Evolutionary conservation across 2,797 vertebrate species (phyloP).

Genomic region (Pagetopsis macropterus): DNA sequence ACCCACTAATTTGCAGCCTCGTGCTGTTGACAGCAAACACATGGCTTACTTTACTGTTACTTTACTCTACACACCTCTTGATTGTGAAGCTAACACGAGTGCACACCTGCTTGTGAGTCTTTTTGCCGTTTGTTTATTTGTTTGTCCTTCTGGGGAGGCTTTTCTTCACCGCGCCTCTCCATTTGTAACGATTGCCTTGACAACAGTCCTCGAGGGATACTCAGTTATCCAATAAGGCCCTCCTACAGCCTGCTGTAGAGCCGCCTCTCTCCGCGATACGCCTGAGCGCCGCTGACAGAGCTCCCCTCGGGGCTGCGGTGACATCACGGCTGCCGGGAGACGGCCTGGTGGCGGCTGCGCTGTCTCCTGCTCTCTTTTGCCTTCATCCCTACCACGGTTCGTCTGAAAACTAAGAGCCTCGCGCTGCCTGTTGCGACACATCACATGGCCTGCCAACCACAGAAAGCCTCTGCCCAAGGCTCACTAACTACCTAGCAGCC

Average conservation of each 20-base stretch:
- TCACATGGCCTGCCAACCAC: slow-evolving; percentile 69
- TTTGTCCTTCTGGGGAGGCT: slow-evolving; percentile 47
- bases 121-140: slow-evolving; percentile 51
- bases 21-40: slow-evolving; percentile 17
- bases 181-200: slow-evolving; percentile 78
- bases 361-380: slow-evolving; percentile 57
- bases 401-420: slow-evolving; percentile 71
- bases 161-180: slow-evolving; percentile 60
- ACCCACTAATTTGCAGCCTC: slow-evolving; percentile 9
- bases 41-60: slow-evolving; percentile 1
- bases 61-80: slow-evolving; percentile 15
- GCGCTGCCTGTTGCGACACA: slow-evolving; percentile 72
- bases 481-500: slow-evolving; percentile 63
- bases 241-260: slow-evolving; percentile 59
- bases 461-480: slow-evolving; percentile 62
- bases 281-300: slow-evolving; percentile 70
- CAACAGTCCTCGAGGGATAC: slow-evolving; percentile 73
- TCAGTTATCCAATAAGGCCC: slow-evolving; percentile 71
- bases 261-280: slow-evolving; percentile 65
- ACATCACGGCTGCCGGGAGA: slow-evolving; percentile 77
- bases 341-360: slow-evolving; percentile 65
- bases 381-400: slow-evolving; percentile 69
- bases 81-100: slow-evolving; percentile 7
- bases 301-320: slow-evolving; percentile 66
- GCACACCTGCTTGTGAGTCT: slow-evolving; percentile 25